Conservation (phyloP, 2,888 invertebrate species). For the Anagyrus pseudococci region DNA sequence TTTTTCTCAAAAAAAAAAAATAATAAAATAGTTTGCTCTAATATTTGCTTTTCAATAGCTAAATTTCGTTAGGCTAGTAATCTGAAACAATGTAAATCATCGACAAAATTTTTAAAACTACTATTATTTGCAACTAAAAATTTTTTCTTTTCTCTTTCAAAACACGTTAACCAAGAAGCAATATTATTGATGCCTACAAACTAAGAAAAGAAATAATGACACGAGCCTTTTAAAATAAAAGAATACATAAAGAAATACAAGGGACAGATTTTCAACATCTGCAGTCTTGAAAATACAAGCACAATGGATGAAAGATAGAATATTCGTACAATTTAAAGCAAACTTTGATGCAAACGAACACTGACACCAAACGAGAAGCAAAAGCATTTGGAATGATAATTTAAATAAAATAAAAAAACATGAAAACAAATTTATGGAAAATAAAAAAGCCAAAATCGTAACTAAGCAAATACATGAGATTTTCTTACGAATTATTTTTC, state of each 20-base stretch:
- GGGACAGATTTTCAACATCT: constrained; percentile 15
- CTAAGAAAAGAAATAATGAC: constrained; percentile 33
- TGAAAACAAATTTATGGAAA: no score
- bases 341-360: constrained; percentile 8
- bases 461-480: constrained; percentile 16
- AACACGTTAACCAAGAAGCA: constrained; percentile 55
- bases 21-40: constrained; percentile 20
- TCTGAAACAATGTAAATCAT: no score
- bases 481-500: constrained; percentile 22
- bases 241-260: not conserved
- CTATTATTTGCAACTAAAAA: no score
- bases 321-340: constrained; percentile 18
- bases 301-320: constrained; percentile 11
- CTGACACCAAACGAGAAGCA: constrained; percentile 28
- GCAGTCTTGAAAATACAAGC: constrained; percentile 12
- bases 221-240: constrained; percentile 25
- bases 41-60: no score
- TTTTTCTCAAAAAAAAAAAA: constrained; percentile 11
- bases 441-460: not conserved
- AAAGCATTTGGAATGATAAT: not conserved
- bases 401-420: not conserved
- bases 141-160: constrained; percentile 32
- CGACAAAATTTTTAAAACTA: no score
- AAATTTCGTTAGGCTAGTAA: no score
- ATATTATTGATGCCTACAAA: constrained; percentile 59